Evolutionary conservation across 2,888 invertebrate species (phyloP).

Genomic region (Capitulum mitella): DNA sequence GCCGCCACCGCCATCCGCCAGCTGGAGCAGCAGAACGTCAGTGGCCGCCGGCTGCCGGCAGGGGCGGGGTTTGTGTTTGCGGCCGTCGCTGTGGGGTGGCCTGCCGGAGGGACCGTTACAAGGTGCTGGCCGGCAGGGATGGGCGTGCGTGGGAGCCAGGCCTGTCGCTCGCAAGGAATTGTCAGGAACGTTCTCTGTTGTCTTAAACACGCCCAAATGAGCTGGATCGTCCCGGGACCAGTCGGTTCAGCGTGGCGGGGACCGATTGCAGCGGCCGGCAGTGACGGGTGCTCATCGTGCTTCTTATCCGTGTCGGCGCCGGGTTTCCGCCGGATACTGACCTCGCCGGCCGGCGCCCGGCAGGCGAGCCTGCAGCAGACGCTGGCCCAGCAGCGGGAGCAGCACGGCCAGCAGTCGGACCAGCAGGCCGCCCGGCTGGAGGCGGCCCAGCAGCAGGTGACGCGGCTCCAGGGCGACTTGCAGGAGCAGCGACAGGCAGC

Average conservation of each 20-base stretch:
- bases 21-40: constrained; percentile 23
- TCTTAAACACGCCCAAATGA: too few relatives aligned
- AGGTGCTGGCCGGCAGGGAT: too few relatives aligned
- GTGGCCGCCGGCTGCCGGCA: neutral
- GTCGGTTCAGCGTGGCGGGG: too few relatives aligned
- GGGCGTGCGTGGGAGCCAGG: too few relatives aligned
- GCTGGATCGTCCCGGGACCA: too few relatives aligned
- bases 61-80: neutral
- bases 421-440: constrained; percentile 19
- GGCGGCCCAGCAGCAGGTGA: neutral
- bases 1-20: constrained; percentile 19
- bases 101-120: too few relatives aligned
- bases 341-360: neutral
- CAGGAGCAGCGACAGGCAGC: neutral
- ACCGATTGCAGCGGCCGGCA: too few relatives aligned
- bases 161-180: too few relatives aligned
- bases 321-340: neutral
- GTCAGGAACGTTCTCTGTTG: too few relatives aligned
- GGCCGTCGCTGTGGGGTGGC: too few relatives aligned
- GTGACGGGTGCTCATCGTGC: too few relatives aligned
- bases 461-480: neutral
- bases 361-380: neutral
- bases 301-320: too few relatives aligned
- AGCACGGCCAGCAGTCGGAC: neutral
- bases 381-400: constrained; percentile 4